Conservation (phyloP, 2,797 vertebrate genomes). For the Betta splendens region DNA sequence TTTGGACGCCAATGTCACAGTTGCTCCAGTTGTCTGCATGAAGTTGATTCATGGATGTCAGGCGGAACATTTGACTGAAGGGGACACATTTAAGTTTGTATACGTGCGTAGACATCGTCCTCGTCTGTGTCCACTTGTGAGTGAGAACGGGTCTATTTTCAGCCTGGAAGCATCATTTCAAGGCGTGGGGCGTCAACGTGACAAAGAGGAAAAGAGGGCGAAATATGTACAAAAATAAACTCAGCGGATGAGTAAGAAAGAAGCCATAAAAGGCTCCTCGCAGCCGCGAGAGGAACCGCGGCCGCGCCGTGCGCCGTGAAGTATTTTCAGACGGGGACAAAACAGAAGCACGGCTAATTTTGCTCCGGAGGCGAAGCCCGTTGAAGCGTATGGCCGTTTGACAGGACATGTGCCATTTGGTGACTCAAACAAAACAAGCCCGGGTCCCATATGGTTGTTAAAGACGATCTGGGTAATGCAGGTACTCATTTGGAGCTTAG, state of each 20-base stretch:
- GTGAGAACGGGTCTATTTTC: conserved; percentile 48
- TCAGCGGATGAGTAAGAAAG: conserved; percentile 49
- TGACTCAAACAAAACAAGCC: conserved; percentile 43
- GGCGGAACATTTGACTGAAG: conserved; percentile 48
- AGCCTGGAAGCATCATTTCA: conserved; percentile 29
- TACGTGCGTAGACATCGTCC: conserved; percentile 17
- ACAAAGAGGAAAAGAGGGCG: conserved; percentile 32
- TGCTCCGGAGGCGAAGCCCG: conserved; percentile 39
- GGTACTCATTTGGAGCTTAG: conserved; percentile 49
- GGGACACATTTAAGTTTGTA: conserved; percentile 14
- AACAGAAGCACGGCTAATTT: conserved; percentile 46
- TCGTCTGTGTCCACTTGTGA: conserved; percentile 11
- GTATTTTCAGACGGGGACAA: conserved; percentile 45
- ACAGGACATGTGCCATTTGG: conserved; percentile 43
- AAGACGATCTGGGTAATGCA: conserved; percentile 48
- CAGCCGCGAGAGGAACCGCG: conserved; percentile 28
- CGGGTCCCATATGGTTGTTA: conserved; percentile 46
- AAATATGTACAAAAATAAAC: conserved; percentile 48
- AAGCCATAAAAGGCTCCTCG: conserved; percentile 36
- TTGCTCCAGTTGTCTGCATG: conserved; percentile 23
- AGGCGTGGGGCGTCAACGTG: conserved; percentile 38
- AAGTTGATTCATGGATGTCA: conserved; percentile 51
- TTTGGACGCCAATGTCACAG: conserved; percentile 48
- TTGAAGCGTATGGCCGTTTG: conserved; percentile 55
- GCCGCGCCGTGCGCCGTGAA: conserved; percentile 30